Conservation (phyloP, 2,797 vertebrate genomes). For the Argya squamiceps region DNA sequence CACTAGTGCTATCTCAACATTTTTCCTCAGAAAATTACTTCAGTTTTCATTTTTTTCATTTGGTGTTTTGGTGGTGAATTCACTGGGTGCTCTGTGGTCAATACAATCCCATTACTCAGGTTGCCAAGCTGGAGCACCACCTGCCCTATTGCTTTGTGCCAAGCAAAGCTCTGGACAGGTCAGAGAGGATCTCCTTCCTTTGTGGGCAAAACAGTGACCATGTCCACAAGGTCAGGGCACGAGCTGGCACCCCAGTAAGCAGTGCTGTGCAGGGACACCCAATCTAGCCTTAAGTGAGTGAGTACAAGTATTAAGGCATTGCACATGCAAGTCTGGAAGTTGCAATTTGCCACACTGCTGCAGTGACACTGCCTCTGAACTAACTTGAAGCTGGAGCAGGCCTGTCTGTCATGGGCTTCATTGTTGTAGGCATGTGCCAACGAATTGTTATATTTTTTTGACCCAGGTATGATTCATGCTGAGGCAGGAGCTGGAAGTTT, state of each 20-base stretch:
- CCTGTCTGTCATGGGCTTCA: background rate
- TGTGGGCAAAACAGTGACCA: background rate
- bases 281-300: background rate
- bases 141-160: background rate
- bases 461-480: background rate
- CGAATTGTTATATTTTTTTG: background rate
- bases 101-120: background rate
- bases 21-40: background rate
- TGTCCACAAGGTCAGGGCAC: background rate
- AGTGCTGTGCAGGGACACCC: too few species aligned
- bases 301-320: fast-evolving
- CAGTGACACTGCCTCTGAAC: background rate
- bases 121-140: background rate
- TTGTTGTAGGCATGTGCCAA: background rate
- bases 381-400: background rate
- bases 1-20: background rate
- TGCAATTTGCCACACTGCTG: background rate
- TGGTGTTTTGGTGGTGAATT: background rate
- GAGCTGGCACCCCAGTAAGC: fast-evolving
- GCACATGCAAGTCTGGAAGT: background rate
- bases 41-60: background rate
- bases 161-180: background rate
- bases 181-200: background rate
- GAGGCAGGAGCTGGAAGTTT: background rate
- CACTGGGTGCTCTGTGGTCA: background rate